Evolutionary conservation across 2,797 vertebrate species (phyloP).

Genomic region (Tamandua tetradactyla): DNA sequence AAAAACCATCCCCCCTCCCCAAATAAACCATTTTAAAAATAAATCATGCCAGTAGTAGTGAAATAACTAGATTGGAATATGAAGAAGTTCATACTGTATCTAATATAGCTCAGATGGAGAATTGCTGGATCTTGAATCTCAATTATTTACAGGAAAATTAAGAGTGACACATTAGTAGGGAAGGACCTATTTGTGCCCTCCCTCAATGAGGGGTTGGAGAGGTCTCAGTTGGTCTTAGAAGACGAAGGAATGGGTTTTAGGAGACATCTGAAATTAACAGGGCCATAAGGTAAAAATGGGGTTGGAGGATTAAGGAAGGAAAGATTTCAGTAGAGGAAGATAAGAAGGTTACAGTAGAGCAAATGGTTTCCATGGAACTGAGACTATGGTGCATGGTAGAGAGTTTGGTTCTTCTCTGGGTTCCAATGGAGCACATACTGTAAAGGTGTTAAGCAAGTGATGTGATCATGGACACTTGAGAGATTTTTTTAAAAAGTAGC

Average conservation of each 20-base stretch:
- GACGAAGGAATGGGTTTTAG: neutral
- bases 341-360: neutral
- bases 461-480: neutral
- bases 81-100: neutral
- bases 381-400: neutral
- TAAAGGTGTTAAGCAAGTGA: neutral
- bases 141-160: neutral
- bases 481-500: neutral
- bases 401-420: neutral
- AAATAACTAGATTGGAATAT: slow-evolving; percentile 15
- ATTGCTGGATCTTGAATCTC: neutral
- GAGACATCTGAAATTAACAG: neutral
- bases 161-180: neutral
- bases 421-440: neutral
- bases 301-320: neutral
- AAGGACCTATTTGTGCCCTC: neutral
- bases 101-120: neutral
- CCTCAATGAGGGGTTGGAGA: neutral
- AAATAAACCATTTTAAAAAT: neutral
- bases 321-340: neutral
- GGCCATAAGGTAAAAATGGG: neutral
- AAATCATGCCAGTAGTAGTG: neutral
- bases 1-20: neutral
- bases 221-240: neutral
- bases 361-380: neutral